Percentiles rank a stretch among this genome's conserved stretches.
phyloP scores from a whole-genome alignment of 1,140 invertebrate genomes.

The Tribolium madens region DNA sequence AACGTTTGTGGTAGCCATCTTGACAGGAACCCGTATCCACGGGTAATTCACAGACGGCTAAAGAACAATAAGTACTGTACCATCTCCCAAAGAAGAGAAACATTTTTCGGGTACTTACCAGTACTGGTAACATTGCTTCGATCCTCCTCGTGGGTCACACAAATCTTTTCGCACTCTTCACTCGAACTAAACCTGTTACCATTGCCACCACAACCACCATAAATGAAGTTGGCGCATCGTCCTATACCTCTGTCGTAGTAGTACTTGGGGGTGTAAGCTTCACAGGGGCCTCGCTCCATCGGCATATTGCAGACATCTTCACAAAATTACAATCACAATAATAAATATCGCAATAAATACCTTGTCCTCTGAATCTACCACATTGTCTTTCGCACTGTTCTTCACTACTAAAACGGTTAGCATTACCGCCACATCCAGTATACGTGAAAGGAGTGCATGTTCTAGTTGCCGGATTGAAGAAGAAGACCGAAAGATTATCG shows the following conservation, averaged over 20 bases:
- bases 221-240: conserved; percentile 79
- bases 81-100: background rate
- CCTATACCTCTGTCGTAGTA: conserved; percentile 74
- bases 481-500: conserved; percentile 76
- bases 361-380: conserved; percentile 77
- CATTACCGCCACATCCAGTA: conserved; percentile 86
- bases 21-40: conserved; percentile 81
- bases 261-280: conserved; percentile 72
- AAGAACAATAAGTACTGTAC: conserved; percentile 27
- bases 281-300: conserved; percentile 78
- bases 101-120: conserved; percentile 50
- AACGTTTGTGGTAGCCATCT: conserved; percentile 74
- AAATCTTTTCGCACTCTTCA: conserved; percentile 78
- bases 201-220: conserved; percentile 88
- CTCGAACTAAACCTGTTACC: conserved; percentile 83
- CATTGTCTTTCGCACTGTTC: conserved; percentile 87
- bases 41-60: conserved; percentile 70
- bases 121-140: conserved; percentile 51
- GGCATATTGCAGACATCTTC: conserved; percentile 73
- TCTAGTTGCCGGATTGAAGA: conserved; percentile 75
- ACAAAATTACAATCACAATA: conserved; percentile 47
- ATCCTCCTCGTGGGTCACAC: conserved; percentile 66
- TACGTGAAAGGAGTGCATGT: conserved; percentile 81
- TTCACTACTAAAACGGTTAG: conserved; percentile 81
- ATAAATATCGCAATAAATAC: conserved; percentile 65